phyloP scores from a whole-genome alignment of 1,140 invertebrate genomes.

The Dinoponera quadriceps region DNA sequence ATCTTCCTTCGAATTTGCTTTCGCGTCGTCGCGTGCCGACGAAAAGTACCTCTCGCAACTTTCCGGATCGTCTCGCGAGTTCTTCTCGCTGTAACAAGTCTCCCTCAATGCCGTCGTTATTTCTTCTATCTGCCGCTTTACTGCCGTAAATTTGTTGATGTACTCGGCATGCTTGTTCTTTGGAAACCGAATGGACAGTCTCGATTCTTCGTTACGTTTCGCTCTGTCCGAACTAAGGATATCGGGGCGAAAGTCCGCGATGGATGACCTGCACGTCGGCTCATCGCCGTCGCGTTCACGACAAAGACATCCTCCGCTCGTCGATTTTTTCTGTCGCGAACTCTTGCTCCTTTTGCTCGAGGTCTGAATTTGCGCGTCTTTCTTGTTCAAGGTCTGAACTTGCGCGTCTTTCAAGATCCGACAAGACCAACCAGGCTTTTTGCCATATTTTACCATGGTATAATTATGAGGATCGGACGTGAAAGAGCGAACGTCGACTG shows the following conservation, averaged over 20 bases:
- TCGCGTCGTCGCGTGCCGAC: background rate
- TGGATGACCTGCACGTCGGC: background rate
- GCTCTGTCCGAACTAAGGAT: background rate
- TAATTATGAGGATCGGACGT: background rate
- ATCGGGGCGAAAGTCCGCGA: background rate
- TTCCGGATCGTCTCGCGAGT: background rate
- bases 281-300: background rate
- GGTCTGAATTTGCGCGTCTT: constrained; percentile 37
- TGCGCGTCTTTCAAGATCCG: background rate
- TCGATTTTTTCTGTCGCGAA: background rate
- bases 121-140: constrained; percentile 41
- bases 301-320: background rate
- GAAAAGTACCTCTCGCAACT: background rate
- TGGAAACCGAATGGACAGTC: background rate
- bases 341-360: constrained; percentile 8
- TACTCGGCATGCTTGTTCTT: constrained; percentile 28
- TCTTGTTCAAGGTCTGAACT: constrained; percentile 44
- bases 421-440: too few species aligned
- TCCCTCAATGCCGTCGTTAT: constrained; percentile 42
- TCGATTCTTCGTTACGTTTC: background rate
- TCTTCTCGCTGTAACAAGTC: constrained; percentile 15
- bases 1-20: background rate
- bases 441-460: background rate
- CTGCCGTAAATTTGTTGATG: constrained; percentile 42
- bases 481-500: background rate